Percentiles rank a stretch among this genome's conserved stretches.
These are phyloP conservation scores for Epirrhoe alternata DNA, from an alignment of 2,888 invertebrate species.

Conservation along the genomic window DNA sequence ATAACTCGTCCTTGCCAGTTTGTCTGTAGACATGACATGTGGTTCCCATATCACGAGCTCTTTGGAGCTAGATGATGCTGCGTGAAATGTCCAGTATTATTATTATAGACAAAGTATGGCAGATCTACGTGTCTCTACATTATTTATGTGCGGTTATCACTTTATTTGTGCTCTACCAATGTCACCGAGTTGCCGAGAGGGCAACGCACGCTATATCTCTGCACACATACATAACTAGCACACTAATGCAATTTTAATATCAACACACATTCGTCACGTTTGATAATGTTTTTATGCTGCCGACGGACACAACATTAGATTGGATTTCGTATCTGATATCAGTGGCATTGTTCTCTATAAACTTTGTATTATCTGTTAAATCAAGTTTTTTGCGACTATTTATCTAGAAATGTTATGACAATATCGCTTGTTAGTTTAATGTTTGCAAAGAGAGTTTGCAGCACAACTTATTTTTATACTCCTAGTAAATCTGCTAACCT, in stretches of 20 bases:
- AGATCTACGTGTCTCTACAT: slow-evolving; percentile 57
- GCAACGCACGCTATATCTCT: slow-evolving; percentile 81
- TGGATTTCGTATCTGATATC: slow-evolving; percentile 67
- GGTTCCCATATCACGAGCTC: too few relatives aligned
- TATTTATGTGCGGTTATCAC: slow-evolving; percentile 76
- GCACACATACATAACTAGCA: slow-evolving; percentile 55
- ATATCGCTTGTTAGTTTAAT: not conserved
- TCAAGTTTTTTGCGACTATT: not conserved
- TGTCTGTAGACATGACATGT: too few relatives aligned
- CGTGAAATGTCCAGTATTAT: too few relatives aligned
- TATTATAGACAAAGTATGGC: slow-evolving; percentile 41
- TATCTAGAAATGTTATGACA: not conserved
- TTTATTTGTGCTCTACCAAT: slow-evolving; percentile 81
- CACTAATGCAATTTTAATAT: slow-evolving; percentile 56
- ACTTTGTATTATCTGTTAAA: slow-evolving; percentile 57
- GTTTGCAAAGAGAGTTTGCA: too few relatives aligned
- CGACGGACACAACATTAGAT: slow-evolving; percentile 55
- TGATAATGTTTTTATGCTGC: slow-evolving; percentile 53
- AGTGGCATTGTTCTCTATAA: slow-evolving; percentile 52
- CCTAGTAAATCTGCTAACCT: too few relatives aligned
- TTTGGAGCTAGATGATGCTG: too few relatives aligned
- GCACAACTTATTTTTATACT: too few relatives aligned
- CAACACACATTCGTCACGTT: slow-evolving; percentile 52
- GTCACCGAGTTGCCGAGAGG: slow-evolving; percentile 82
- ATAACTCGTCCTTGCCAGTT: too few relatives aligned